Conservation (phyloP, 30 jellyfish, hydroid and myxozoan genomes). For the Cassiopea xamachana region DNA sequence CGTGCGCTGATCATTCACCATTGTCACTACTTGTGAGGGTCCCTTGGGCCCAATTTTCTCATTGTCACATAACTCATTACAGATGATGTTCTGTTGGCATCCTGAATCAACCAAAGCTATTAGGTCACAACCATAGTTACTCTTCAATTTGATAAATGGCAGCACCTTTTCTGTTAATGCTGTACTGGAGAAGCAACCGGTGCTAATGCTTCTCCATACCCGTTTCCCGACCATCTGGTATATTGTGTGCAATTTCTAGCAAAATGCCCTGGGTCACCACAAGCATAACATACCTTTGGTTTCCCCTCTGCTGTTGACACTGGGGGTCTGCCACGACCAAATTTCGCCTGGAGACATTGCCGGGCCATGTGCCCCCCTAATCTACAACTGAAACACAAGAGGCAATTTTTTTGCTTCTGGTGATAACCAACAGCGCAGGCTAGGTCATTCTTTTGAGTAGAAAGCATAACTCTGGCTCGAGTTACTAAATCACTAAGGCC, state of each 20-base stretch:
- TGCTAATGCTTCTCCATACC: background rate
- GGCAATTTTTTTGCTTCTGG: background rate
- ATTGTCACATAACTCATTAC: background rate
- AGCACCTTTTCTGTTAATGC: background rate
- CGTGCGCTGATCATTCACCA: constrained; percentile 8
- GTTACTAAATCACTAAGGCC: background rate
- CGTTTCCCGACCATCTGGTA: background rate
- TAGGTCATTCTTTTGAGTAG: background rate
- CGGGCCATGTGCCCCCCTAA: background rate
- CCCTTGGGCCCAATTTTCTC: background rate
- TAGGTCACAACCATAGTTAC: background rate
- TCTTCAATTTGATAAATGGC: background rate
- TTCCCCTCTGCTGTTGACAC: constrained; percentile 24
- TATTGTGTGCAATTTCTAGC: background rate
- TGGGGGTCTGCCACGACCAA: background rate
- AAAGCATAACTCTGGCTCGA: background rate
- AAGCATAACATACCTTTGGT: constrained; percentile 10
- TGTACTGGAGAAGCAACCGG: background rate
- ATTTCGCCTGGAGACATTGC: background rate
- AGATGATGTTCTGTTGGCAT: background rate
- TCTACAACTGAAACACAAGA: background rate
- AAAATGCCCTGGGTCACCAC: constrained; percentile 9
- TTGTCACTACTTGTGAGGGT: background rate
- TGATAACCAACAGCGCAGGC: background rate
- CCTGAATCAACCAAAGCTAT: background rate